Percentiles rank a stretch among this genome's conserved stretches.
Conservation (phyloP, 1,140 invertebrate genomes). For the Lepidurus packardi region DNA sequence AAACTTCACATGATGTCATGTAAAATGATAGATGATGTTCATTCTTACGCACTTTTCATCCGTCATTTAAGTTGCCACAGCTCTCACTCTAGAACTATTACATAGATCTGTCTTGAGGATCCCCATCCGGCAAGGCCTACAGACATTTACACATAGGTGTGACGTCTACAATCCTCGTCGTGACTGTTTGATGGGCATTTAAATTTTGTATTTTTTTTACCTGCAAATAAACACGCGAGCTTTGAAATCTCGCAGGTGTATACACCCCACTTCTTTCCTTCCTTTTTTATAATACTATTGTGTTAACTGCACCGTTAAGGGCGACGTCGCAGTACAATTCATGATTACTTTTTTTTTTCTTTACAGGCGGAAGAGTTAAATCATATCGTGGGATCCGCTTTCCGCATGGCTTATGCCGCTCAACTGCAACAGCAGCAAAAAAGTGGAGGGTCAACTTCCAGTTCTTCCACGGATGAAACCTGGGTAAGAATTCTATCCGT, state of each 20-base stretch:
- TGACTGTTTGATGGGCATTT: background rate
- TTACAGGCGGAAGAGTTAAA: constrained; percentile 81
- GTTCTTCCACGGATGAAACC: background rate
- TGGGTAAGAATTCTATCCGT: background rate
- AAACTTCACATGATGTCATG: background rate
- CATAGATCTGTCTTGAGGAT: background rate
- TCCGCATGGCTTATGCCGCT: constrained; percentile 83
- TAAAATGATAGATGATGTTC: background rate
- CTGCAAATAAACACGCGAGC: background rate
- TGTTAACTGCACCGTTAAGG: background rate
- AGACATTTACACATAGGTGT: background rate
- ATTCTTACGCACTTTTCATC: background rate
- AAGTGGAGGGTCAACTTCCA: constrained; percentile 6
- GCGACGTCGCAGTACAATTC: background rate
- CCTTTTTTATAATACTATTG: constrained; percentile 2
- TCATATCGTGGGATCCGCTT: constrained; percentile 80
- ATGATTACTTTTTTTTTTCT: constrained; percentile 29
- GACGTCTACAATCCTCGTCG: background rate
- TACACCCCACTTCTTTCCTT: background rate
- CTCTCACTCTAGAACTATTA: background rate
- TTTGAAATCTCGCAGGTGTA: background rate
- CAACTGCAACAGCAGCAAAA: constrained; percentile 58
- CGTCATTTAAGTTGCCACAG: background rate
- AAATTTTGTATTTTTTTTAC: background rate
- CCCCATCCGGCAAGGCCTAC: background rate